A percentile compares a stretch with the other conserved stretches of the same genome.
These are phyloP conservation scores for Drosophila meridiana DNA, from an alignment of 2,888 invertebrate genomes.

Conservation along the genomic window DNA sequence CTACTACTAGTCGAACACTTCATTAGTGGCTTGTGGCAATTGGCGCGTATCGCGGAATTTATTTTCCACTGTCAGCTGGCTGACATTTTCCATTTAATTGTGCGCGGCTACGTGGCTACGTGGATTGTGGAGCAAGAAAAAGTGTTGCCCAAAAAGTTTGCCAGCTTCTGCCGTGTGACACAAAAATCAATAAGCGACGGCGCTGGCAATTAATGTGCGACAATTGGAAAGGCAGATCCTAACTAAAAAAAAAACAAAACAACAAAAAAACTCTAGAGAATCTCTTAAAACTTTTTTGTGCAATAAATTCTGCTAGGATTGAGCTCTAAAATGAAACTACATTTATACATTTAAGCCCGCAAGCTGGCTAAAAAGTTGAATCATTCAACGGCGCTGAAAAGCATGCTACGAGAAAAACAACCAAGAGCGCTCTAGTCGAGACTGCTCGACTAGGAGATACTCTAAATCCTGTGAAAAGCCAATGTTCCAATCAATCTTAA, in stretches of 20 bases:
- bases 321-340: conserved; percentile 12
- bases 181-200: conserved; percentile 52
- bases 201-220: conserved; percentile 45
- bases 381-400: conserved; percentile 9
- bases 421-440: too few relatives aligned
- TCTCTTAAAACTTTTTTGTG: conserved; percentile 15
- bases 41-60: conserved; percentile 70
- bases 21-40: conserved; percentile 60
- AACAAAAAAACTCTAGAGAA: background rate
- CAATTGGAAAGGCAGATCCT: conserved; percentile 35
- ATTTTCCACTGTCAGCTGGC: conserved; percentile 56
- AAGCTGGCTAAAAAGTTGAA: conserved; percentile 3
- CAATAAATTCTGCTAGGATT: conserved; percentile 18
- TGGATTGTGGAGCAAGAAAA: background rate
- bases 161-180: conserved; percentile 35
- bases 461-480: too few relatives aligned
- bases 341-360: conserved; percentile 5
- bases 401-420: conserved; percentile 12
- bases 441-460: too few relatives aligned
- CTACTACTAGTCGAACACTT: conserved; percentile 35
- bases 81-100: conserved; percentile 70
- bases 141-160: conserved; percentile 47
- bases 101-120: conserved; percentile 22
- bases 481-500: too few relatives aligned
- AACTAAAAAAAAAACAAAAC: conserved; percentile 14